A percentile compares a stretch with the other conserved stretches of the same genome.
These are phyloP conservation scores for Yponomeuta malinellus DNA, from an alignment of 2,888 invertebrate genomes.

Conservation along the genomic window DNA sequence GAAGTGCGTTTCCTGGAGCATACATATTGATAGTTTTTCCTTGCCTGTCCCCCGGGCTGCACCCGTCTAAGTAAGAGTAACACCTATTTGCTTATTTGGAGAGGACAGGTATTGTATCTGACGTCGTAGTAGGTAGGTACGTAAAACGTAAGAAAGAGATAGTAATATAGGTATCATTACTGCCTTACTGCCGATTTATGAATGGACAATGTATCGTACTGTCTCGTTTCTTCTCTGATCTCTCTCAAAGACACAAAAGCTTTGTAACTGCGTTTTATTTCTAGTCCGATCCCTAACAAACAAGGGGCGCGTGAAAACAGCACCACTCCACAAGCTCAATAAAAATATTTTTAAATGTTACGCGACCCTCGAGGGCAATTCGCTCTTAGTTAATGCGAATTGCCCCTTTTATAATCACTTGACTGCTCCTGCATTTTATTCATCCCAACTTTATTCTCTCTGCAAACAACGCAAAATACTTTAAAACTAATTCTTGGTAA, in stretches of 20 bases:
- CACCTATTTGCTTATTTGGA: too few relatives aligned
- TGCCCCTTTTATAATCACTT: slow-evolving; percentile 52
- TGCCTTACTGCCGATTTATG: not conserved
- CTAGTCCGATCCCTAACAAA: not conserved
- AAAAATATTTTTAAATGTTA: slow-evolving; percentile 14
- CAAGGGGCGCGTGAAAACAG: slow-evolving; percentile 3
- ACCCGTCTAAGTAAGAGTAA: too few relatives aligned
- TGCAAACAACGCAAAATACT: not conserved
- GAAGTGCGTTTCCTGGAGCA: too few relatives aligned
- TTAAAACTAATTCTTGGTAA: not conserved
- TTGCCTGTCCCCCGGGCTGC: too few relatives aligned
- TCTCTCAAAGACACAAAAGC: not conserved
- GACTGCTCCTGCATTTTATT: slow-evolving; percentile 20
- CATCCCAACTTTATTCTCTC: not conserved
- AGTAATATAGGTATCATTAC: not conserved
- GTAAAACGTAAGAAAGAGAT: too few relatives aligned
- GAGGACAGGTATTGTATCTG: too few relatives aligned
- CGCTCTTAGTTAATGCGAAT: slow-evolving; percentile 63
- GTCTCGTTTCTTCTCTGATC: not conserved
- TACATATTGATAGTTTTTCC: too few relatives aligned
- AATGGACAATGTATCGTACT: not conserved
- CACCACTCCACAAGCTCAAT: not conserved
- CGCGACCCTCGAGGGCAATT: slow-evolving; percentile 49
- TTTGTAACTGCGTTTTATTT: not conserved
- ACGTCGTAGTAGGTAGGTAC: too few relatives aligned